Percentiles rank a stretch among this genome's conserved stretches.
Evolutionary conservation across 2,797 vertebrate genomes (phyloP).

Genomic region (Semaprochilodus insignis): DNA sequence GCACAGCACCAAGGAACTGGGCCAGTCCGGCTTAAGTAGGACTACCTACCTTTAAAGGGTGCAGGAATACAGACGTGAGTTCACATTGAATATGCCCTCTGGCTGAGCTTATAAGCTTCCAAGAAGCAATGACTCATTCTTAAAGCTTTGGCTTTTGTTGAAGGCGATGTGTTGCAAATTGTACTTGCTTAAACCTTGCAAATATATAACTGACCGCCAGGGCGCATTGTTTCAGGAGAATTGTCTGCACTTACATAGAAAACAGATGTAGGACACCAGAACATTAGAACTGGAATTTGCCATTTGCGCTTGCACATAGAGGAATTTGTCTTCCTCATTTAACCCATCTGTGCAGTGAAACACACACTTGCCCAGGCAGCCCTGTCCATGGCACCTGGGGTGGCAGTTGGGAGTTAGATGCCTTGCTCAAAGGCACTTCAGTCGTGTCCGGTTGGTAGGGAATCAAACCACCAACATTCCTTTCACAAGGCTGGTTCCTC

Average conservation of each 20-base stretch:
- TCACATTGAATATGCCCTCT: slow-evolving; percentile 6
- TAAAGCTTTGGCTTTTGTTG: slow-evolving; percentile 2
- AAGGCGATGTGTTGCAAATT: slow-evolving; percentile 15
- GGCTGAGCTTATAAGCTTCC: neutral
- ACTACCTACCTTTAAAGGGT: slow-evolving; percentile 16
- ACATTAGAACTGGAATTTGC: neutral
- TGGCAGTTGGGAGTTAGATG: no score
- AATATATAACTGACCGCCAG: neutral
- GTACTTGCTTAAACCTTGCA: neutral
- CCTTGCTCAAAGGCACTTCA: no score
- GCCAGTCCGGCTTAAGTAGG: slow-evolving; percentile 20
- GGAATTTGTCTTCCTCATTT: no score
- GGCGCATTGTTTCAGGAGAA: neutral
- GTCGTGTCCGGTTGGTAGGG: no score
- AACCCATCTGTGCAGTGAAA: no score
- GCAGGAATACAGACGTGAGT: slow-evolving; percentile 1
- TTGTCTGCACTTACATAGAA: neutral
- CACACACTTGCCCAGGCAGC: no score
- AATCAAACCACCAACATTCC: no score
- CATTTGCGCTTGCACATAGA: no score
- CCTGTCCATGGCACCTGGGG: no score
- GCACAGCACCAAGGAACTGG: slow-evolving; percentile 36
- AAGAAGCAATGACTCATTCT: slow-evolving; percentile 13
- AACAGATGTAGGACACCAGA: neutral
- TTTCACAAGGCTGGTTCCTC: no score